Percentiles rank a stretch among this genome's conserved stretches.
phyloP scores from a whole-genome alignment of 2,113 vertebrate genomes.

The Macroglossus sobrinus region DNA sequence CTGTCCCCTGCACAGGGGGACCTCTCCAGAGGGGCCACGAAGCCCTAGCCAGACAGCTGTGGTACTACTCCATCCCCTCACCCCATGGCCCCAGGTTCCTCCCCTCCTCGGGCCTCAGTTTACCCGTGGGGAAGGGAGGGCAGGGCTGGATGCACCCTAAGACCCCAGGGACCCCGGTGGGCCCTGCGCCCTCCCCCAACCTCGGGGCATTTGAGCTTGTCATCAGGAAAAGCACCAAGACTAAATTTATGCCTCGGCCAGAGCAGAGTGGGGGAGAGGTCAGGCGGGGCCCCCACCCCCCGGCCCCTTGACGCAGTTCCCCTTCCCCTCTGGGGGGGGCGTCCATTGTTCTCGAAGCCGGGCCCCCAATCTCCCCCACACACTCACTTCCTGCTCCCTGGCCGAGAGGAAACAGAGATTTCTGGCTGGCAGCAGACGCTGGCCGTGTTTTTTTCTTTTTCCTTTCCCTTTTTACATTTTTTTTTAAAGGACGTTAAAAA shows the following conservation, averaged over 20 bases:
- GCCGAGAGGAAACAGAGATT: conserved; percentile 89
- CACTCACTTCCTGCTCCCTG: conserved; percentile 97
- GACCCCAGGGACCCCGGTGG: not conserved
- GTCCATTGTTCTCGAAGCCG: conserved; percentile 92
- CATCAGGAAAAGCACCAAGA: conserved; percentile 64
- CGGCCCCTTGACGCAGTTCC: conserved; percentile 93
- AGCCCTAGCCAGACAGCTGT: rapidly evolving
- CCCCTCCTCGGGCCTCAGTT: not conserved
- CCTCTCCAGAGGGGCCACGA: not conserved
- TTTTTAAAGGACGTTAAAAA: conserved; percentile 72
- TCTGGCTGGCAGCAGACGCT: conserved; percentile 70
- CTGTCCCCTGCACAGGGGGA: not conserved
- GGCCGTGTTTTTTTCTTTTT: not conserved
- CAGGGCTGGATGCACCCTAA: not conserved
- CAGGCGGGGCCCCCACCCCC: conserved; percentile 81
- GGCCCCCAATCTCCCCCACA: conserved; percentile 84
- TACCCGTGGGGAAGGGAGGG: not conserved
- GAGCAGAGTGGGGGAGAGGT: conserved; percentile 81
- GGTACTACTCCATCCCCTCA: too few species aligned
- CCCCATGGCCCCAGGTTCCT: not conserved
- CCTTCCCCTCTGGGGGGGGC: conserved; percentile 87
- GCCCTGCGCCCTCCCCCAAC: not conserved
- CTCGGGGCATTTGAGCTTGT: not conserved
- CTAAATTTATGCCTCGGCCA: conserved; percentile 69
- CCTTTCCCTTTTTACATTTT: conserved; percentile 27